Evolutionary conservation across 2,113 vertebrate genomes (phyloP).

Genomic region (Mionectes macconnelli): DNA sequence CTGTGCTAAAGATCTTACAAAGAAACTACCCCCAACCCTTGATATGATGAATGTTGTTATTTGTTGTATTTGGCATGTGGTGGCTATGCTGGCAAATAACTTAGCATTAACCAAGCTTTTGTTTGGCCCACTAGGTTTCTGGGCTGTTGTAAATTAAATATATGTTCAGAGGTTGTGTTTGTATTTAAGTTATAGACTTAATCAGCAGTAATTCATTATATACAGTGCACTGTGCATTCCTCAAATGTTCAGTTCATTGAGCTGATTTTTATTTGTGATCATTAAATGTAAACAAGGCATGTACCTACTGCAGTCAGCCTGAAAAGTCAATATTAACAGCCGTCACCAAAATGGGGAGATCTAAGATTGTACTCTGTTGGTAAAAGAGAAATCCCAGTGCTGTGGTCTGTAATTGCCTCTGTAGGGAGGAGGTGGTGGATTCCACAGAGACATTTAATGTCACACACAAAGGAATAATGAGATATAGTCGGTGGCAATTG

Average conservation of each 20-base stretch:
- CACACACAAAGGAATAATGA: background rate
- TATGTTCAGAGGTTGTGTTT: background rate
- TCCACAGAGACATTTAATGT: background rate
- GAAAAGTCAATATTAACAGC: background rate
- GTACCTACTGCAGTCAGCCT: background rate
- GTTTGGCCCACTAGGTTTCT: background rate
- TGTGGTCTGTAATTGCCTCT: background rate
- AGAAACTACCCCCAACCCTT: background rate
- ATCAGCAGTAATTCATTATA: background rate
- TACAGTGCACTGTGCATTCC: background rate
- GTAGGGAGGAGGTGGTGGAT: background rate
- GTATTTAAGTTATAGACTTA: background rate
- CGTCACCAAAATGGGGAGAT: background rate
- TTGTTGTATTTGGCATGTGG: background rate
- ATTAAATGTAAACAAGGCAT: background rate
- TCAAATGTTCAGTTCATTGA: background rate
- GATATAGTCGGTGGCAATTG: background rate
- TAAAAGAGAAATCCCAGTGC: background rate
- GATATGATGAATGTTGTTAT: background rate
- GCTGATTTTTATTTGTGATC: constrained; percentile 14
- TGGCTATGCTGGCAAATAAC: background rate
- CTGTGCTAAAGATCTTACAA: constrained; percentile 1
- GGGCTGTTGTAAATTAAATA: background rate
- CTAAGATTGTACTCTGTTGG: background rate
- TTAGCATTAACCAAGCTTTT: constrained; percentile 20